These are phyloP conservation scores for Chiridota heheva DNA, from an alignment of 35 echinoderm and acorn worm genomes.

Conservation along the genomic window DNA sequence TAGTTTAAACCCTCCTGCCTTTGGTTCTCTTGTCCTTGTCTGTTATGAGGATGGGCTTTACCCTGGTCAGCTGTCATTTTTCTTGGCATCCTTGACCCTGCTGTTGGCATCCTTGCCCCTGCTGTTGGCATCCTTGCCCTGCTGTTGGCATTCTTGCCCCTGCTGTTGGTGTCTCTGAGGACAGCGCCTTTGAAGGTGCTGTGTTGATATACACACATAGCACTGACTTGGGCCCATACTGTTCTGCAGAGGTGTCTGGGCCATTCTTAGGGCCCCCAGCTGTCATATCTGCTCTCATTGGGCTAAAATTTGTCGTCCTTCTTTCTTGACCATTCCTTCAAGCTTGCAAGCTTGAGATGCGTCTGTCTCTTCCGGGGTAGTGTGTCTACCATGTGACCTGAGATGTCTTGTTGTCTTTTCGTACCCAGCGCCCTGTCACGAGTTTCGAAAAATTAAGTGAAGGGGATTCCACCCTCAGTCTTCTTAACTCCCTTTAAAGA, in stretches of 20 bases:
- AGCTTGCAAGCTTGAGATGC: neutral
- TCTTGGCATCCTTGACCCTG: too few relatives aligned
- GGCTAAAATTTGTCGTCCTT: neutral
- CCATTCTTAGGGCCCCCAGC: neutral
- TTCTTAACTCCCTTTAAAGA: conserved; percentile 39
- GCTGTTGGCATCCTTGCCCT: too few relatives aligned
- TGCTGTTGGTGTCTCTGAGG: too few relatives aligned
- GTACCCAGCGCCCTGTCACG: conserved; percentile 55
- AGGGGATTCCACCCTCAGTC: conserved; percentile 45
- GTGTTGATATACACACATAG: too few relatives aligned
- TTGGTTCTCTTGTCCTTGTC: too few relatives aligned
- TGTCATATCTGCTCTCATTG: conserved; percentile 16
- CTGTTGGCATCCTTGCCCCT: neutral
- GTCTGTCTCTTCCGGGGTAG: neutral
- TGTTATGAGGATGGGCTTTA: too few relatives aligned
- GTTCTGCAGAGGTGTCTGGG: neutral
- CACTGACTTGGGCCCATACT: neutral
- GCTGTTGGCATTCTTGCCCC: neutral
- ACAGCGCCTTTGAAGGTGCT: too few relatives aligned
- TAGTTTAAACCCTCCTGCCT: too few relatives aligned
- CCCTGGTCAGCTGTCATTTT: too few relatives aligned
- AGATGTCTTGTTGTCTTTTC: neutral
- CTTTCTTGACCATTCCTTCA: neutral
- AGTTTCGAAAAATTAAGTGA: conserved; percentile 51
- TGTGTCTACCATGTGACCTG: conserved; percentile 13